Percentiles rank a stretch among this genome's conserved stretches.
Conservation (phyloP, 2,888 invertebrate genomes). For the Drosophila hamatofila region DNA sequence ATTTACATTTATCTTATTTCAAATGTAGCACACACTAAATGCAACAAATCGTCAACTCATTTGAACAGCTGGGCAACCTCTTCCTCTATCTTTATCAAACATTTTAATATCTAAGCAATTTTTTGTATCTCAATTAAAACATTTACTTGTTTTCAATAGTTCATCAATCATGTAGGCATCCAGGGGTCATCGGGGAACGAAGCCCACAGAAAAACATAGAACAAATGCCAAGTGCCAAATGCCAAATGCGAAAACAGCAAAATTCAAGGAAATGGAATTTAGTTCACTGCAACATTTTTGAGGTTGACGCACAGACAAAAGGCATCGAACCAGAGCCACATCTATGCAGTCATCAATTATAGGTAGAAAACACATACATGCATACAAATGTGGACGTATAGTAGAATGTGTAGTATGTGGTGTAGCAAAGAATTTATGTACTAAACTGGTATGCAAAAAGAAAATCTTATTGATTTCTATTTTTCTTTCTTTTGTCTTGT, state of each 20-base stretch:
- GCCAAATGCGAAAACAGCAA: conserved; percentile 33
- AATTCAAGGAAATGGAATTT: conserved; percentile 40
- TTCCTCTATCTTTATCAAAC: not conserved
- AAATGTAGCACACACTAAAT: conserved; percentile 27
- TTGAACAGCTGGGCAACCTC: conserved; percentile 10
- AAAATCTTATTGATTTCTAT: not conserved
- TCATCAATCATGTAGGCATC: conserved; percentile 62
- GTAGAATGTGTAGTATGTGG: not conserved
- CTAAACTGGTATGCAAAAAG: not conserved
- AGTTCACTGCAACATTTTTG: conserved; percentile 48
- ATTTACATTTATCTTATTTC: conserved; percentile 38
- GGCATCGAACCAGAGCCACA: conserved; percentile 23
- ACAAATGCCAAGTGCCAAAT: conserved; percentile 28
- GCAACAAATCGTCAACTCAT: conserved; percentile 27
- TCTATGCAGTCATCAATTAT: conserved; percentile 54
- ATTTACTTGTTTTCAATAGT: conserved; percentile 29
- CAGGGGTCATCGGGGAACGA: not conserved
- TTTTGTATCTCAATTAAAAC: conserved; percentile 47
- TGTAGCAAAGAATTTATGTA: not conserved
- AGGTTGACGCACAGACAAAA: conserved; percentile 47
- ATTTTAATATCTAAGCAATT: conserved; percentile 36
- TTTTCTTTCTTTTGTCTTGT: not conserved
- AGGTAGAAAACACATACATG: conserved; percentile 1
- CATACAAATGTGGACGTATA: not conserved
- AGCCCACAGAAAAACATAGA: conserved; percentile 7